Base-by-base conservation (phyloP, 2,113 vertebrate genomes). In the Paralichthys olivaceus region DNA sequence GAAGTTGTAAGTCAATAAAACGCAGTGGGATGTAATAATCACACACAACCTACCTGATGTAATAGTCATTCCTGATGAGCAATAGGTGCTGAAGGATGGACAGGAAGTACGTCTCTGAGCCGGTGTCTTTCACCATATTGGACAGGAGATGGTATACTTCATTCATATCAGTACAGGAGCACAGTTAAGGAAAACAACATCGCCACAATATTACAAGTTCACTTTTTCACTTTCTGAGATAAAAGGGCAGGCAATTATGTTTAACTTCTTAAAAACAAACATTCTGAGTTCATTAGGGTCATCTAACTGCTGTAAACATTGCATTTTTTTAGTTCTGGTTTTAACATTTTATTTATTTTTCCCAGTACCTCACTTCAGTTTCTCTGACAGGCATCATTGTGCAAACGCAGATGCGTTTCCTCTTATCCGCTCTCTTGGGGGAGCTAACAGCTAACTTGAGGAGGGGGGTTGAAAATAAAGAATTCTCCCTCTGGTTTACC, bases 21-120 rank as follows among this genome's bases (percentile, higher is more conserved):
- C 34, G 12, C 22, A 60, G 62, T 9, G 4, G 55, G 32, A 43
- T 56, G 28, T 65, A 47, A 49, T 51, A 75, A 56, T 40, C 25
- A 66, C 43, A 34, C 43, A 40, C 28, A 61, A 71, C 95, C 94
- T 91, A 99, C 98, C 96, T 94, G 90, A 98, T 91, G 88, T 97
- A 99, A 92, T 98, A 99, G 91, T 99, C 98, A 13, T 95, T 99
- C 91, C 98, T 95, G 87, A 99, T 97, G 75, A 99, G 97, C 29
- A 99, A 92, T 70, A 98, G 95, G 79, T 99, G 98, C 89, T 99
- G 98, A 2, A 99, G 95, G 84, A 99, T 95, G 6, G 98, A 99
- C 64, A 99, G 89, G 75, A 99, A 95, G 89, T 96, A 98, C 47
- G 93, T 79, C 89, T 99, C 98, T 7, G 97, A 96, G 58, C 93